These are phyloP conservation scores for Acanthosepion pharaonis DNA, from an alignment of 2,888 invertebrate genomes.

Conservation along the genomic window DNA sequence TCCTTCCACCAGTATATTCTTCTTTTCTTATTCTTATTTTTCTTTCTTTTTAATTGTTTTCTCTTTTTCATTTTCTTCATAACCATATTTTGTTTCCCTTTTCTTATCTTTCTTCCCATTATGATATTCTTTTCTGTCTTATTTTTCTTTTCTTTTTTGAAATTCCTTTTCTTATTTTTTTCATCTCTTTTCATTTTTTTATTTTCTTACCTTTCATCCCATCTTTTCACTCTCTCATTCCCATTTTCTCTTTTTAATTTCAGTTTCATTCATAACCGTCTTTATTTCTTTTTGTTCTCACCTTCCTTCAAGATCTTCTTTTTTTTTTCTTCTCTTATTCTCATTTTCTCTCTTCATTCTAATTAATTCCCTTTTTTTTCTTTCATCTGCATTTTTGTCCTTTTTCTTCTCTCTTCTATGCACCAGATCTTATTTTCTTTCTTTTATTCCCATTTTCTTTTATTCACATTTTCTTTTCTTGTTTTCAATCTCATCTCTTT, in stretches of 20 bases:
- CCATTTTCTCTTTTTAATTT: background rate
- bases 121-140: background rate
- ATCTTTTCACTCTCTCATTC: background rate
- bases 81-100: too few species aligned
- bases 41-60: too few species aligned
- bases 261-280: background rate
- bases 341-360: background rate
- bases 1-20: too few species aligned
- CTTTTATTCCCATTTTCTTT: too few species aligned
- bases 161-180: background rate
- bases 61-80: too few species aligned
- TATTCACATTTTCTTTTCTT: too few species aligned
- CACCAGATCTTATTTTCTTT: too few species aligned
- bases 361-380: background rate
- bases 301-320: background rate
- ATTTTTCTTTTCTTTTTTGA: background rate
- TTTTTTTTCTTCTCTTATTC: background rate
- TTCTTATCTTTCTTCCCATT: background rate
- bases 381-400: background rate
- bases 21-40: too few species aligned
- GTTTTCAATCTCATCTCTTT: too few species aligned
- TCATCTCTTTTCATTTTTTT: background rate
- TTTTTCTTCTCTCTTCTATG: background rate
- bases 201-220: background rate
- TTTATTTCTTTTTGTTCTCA: background rate